Conservation (phyloP, 2,113 vertebrate genomes). For the Stigmatopora argus region DNA sequence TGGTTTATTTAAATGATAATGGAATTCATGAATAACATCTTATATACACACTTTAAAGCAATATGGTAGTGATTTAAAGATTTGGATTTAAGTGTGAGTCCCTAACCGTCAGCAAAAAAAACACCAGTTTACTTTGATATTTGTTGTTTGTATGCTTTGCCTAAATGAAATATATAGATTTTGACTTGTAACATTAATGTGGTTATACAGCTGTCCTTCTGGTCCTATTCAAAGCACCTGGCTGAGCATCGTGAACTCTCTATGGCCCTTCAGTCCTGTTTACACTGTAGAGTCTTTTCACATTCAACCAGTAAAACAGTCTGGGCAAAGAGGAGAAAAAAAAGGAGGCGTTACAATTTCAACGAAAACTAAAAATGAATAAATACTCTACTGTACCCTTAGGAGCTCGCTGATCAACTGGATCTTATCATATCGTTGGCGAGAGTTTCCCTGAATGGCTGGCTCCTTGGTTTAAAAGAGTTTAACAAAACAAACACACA, state of each 20-base stretch:
- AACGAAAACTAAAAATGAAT: slow-evolving; percentile 6
- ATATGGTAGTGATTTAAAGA: not conserved
- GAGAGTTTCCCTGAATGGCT: slow-evolving; percentile 35
- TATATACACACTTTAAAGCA: not conserved
- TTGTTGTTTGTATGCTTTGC: slow-evolving; percentile 38
- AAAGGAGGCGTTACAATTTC: slow-evolving; percentile 26
- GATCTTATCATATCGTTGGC: slow-evolving; percentile 22
- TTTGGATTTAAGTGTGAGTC: not conserved
- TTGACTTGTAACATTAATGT: slow-evolving; percentile 29
- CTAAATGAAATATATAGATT: slow-evolving; percentile 24
- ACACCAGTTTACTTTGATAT: slow-evolving; percentile 28
- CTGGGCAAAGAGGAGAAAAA: slow-evolving; percentile 26
- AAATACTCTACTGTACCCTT: not conserved
- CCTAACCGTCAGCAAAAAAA: not conserved
- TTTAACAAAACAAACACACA: slow-evolving; percentile 14
- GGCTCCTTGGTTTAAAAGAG: slow-evolving; percentile 41
- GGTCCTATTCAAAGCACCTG: slow-evolving; percentile 53
- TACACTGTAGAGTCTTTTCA: slow-evolving; percentile 57
- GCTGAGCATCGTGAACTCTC: slow-evolving; percentile 38
- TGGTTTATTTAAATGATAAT: not conserved
- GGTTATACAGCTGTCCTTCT: slow-evolving; percentile 50
- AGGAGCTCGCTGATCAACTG: not conserved
- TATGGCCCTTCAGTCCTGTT: slow-evolving; percentile 50
- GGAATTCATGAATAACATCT: not conserved
- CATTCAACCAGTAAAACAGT: slow-evolving; percentile 51